phyloP scores from a whole-genome alignment of 2,888 invertebrate genomes.

The Epistrophella euchroma region DNA sequence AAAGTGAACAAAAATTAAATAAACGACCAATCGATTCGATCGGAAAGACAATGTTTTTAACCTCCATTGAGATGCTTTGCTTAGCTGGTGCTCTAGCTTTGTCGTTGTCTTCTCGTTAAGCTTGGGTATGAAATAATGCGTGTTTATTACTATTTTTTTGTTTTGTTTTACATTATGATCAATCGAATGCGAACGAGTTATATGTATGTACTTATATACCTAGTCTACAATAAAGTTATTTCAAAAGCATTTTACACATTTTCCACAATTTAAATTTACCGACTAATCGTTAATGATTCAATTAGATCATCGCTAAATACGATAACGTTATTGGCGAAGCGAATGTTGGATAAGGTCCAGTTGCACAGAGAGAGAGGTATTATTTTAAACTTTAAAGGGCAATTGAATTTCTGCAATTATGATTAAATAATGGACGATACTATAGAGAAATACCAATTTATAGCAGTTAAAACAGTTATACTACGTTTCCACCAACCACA shows the following conservation, averaged over 20 bases:
- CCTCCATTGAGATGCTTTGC: constrained; percentile 74
- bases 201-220: background rate
- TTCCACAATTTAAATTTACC: constrained; percentile 56
- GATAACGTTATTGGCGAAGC: constrained; percentile 29
- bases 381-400: background rate
- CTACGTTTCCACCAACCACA: too few relatives aligned
- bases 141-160: constrained; percentile 45
- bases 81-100: constrained; percentile 73
- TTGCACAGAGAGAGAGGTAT: background rate
- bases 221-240: constrained; percentile 32
- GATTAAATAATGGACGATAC: too few relatives aligned
- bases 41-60: constrained; percentile 74
- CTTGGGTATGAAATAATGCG: constrained; percentile 57
- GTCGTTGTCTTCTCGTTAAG: constrained; percentile 55
- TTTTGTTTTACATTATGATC: constrained; percentile 34
- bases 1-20: constrained; percentile 29
- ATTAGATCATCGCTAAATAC: constrained; percentile 71
- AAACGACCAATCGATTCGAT: constrained; percentile 71
- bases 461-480: too few relatives aligned
- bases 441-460: too few relatives aligned
- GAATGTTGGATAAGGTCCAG: background rate
- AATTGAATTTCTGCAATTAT: background rate
- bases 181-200: constrained; percentile 62
- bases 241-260: constrained; percentile 66
- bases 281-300: constrained; percentile 71